Base-by-base conservation (phyloP, 2,888 invertebrate genomes). In the Argyresthia albistria region DNA sequence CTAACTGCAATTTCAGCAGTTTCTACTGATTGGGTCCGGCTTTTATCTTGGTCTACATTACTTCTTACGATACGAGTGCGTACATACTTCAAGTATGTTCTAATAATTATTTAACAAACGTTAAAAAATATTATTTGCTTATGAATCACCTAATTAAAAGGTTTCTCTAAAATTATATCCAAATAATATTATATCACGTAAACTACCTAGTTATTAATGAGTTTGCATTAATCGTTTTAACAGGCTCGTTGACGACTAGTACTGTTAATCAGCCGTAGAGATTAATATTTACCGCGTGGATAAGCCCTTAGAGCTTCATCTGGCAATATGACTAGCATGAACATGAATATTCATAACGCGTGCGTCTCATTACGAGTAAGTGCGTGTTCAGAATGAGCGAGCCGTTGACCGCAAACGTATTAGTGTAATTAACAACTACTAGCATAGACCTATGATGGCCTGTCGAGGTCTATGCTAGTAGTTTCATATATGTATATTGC, bases 291-390 rank as follows among this genome's bases (percentile, higher is more conserved):
- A 67, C 67, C 65, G 69, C 62, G 65, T 57, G 67, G 67, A 69
- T 70, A 69, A 71, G 65, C 67, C 65, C 74, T 74, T 70, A 69
- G 75, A 70, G 71, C 66, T 66, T 67, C 70, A 70, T 72, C 64
- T 66, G 67, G 62, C 65, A 69, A 69, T 65, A 69, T 70, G 62
- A 66, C 55, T 56, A 56, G 56, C 60, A 4, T 2, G 25, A n/a
- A 16, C 42, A 53, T 74, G 73, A 76, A 78, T 79, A 78, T 77
- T 76, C 73, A 76, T 74, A 63, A 61, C 62, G 65, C 60, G 65
- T 63, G 63, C 58, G 63, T 70, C 68, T 72, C 67, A 71, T 71
- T 72, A 70, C 60, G 64, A 57, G 39, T 39, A n/a, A 39, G 39
- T 39, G 25, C 25, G 25, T 25, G 25, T 25, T 25, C 25, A 25